Conservation (phyloP, 2,888 invertebrate species). For the Iphiclides podalirius region DNA sequence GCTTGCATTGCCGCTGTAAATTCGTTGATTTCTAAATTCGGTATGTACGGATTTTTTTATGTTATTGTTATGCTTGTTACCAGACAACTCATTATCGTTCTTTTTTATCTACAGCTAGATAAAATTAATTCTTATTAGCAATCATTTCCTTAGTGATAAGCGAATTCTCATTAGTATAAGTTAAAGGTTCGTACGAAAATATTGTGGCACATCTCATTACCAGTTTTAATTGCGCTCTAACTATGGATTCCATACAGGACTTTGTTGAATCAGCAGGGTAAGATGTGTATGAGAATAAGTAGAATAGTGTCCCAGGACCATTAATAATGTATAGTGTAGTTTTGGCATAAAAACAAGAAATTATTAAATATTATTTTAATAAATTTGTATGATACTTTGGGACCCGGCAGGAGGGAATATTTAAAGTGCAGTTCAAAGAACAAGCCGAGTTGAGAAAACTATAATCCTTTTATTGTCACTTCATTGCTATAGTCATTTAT, state of each 20-base stretch:
- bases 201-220: constrained; percentile 1
- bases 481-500: too few relatives aligned
- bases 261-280: constrained; percentile 22
- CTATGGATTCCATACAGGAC: constrained; percentile 23
- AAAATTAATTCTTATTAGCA: not conserved
- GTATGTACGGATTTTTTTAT: not conserved
- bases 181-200: constrained; percentile 6
- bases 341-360: too few relatives aligned
- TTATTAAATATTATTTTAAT: too few relatives aligned
- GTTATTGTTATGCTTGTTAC: not conserved
- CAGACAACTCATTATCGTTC: not conserved
- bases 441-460: too few relatives aligned
- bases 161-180: not conserved
- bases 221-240: not conserved
- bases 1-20: constrained; percentile 15
- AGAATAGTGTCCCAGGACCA: too few relatives aligned
- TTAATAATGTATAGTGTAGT: too few relatives aligned
- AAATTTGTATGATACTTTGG: too few relatives aligned
- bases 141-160: constrained; percentile 6
- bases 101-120: not conserved
- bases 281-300: not conserved
- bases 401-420: too few relatives aligned
- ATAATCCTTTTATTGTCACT: too few relatives aligned
- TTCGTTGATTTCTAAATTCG: not conserved
- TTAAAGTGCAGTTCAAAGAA: too few relatives aligned